Conservation (phyloP, 2,888 invertebrate species). For the Tromatobia lineatoria region DNA sequence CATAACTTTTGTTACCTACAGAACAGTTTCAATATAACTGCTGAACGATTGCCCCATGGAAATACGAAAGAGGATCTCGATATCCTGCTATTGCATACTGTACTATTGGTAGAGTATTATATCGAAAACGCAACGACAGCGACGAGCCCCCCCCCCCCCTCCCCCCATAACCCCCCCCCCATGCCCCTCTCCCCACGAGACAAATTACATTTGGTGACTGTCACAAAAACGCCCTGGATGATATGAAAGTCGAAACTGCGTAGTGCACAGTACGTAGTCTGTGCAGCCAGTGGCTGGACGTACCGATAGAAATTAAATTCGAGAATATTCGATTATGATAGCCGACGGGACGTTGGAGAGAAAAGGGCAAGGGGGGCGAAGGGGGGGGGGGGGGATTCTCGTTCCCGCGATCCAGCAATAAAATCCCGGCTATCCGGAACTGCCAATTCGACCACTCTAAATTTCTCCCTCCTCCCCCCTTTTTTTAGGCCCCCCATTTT, state of each 20-base stretch:
- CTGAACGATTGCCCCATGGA: conserved; percentile 31
- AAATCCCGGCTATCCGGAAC: conserved; percentile 68
- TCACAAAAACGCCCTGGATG: conserved; percentile 83
- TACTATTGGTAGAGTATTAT: conserved; percentile 44
- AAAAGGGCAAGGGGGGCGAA: conserved; percentile 19
- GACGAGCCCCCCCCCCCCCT: conserved; percentile 29
- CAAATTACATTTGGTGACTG: conserved; percentile 84
- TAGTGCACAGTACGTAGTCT: conserved; percentile 7
- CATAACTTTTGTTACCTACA: conserved; percentile 41
- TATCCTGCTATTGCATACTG: conserved; percentile 25
- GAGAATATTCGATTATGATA: conserved; percentile 85
- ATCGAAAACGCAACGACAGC: conserved; percentile 45
- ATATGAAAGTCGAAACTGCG: conserved; percentile 83
- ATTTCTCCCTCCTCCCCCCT: conserved; percentile 59
- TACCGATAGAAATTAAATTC: conserved; percentile 84
- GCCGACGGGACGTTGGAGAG: conserved; percentile 60
- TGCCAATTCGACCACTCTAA: conserved; percentile 62
- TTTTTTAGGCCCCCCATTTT: conserved; percentile 44
- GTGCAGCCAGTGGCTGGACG: conserved; percentile 73
- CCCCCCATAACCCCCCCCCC: conserved; percentile 55
- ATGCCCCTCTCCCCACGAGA: conserved; percentile 67
- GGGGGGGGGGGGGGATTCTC: conserved; percentile 24
- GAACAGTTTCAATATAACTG: conserved; percentile 23
- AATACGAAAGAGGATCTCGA: conserved; percentile 23
- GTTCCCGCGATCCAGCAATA: conserved; percentile 64